Percentiles rank a stretch among this genome's conserved stretches.
Conservation (phyloP, 2,113 vertebrate genomes). For the Oncorhynchus keta region DNA sequence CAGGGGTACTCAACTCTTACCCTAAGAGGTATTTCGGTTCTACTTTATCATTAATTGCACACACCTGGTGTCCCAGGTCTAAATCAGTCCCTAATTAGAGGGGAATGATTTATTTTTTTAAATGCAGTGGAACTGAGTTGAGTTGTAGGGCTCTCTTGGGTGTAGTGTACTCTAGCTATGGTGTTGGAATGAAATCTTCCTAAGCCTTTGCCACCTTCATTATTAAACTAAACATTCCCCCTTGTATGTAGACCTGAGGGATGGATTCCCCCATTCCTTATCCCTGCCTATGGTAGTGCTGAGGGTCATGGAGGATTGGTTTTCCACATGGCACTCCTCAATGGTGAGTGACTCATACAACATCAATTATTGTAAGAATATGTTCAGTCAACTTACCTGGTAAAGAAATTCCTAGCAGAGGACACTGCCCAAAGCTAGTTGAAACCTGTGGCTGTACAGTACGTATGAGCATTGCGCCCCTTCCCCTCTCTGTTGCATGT, state of each 20-base stretch:
- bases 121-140: too few relatives aligned
- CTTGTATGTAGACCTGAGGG: slow-evolving; percentile 26
- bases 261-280: slow-evolving; percentile 42
- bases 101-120: too few relatives aligned
- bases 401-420: not conserved
- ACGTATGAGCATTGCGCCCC: not conserved
- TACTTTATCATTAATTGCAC: too few relatives aligned
- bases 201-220: not conserved
- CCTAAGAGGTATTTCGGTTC: too few relatives aligned
- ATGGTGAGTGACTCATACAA: slow-evolving; percentile 48
- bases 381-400: too few relatives aligned
- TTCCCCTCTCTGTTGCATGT: not conserved
- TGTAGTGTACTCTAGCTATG: not conserved
- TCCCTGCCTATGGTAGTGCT: slow-evolving; percentile 41
- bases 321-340: slow-evolving; percentile 70
- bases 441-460: not conserved
- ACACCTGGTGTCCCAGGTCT: too few relatives aligned
- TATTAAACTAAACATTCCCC: not conserved
- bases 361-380: too few relatives aligned
- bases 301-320: slow-evolving; percentile 55
- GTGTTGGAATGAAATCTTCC: not conserved
- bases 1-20: too few relatives aligned
- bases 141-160: not conserved
- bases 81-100: too few relatives aligned
- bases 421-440: not conserved